These are phyloP conservation scores for Melolontha melolontha DNA, from an alignment of 2,888 invertebrate species.

Conservation along the genomic window DNA sequence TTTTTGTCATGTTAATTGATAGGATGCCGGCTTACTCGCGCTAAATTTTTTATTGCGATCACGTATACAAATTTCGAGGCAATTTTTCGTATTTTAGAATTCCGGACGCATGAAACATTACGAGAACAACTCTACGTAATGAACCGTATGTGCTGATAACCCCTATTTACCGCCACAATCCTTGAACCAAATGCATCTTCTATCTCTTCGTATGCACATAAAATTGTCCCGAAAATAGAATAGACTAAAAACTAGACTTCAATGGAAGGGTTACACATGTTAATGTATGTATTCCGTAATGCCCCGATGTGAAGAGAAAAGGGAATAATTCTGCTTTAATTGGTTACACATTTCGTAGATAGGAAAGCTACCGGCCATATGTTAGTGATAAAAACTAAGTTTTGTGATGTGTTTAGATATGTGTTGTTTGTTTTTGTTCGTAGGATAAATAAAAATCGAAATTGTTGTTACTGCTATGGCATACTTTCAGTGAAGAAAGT, in stretches of 20 bases:
- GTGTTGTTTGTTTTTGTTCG: conserved; percentile 26
- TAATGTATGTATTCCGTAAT: too few relatives aligned
- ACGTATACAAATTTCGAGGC: conserved; percentile 29
- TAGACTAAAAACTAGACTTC: too few relatives aligned
- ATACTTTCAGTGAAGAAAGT: neutral
- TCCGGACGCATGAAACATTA: conserved; percentile 16
- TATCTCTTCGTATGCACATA: neutral
- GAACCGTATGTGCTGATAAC: conserved; percentile 9
- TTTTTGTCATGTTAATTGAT: conserved; percentile 27
- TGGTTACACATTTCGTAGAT: conserved; percentile 33
- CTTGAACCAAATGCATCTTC: conserved; percentile 29
- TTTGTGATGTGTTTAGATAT: conserved; percentile 27
- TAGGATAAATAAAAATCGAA: conserved; percentile 6
- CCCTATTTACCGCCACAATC: neutral
- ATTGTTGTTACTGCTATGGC: neutral
- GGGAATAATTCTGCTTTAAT: conserved; percentile 22
- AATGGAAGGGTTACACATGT: too few relatives aligned
- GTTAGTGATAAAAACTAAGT: conserved; percentile 24
- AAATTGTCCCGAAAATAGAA: conserved; percentile 24
- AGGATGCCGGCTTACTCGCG: neutral
- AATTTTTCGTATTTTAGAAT: conserved; percentile 21
- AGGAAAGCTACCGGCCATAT: conserved; percentile 6
- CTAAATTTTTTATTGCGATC: conserved; percentile 15
- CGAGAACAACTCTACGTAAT: conserved; percentile 7
- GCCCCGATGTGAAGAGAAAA: neutral